Evolutionary conservation across 2,888 invertebrate genomes (phyloP), one percentile per base, ranked within the genome.

Genomic region (Volucella inanis): DNA sequence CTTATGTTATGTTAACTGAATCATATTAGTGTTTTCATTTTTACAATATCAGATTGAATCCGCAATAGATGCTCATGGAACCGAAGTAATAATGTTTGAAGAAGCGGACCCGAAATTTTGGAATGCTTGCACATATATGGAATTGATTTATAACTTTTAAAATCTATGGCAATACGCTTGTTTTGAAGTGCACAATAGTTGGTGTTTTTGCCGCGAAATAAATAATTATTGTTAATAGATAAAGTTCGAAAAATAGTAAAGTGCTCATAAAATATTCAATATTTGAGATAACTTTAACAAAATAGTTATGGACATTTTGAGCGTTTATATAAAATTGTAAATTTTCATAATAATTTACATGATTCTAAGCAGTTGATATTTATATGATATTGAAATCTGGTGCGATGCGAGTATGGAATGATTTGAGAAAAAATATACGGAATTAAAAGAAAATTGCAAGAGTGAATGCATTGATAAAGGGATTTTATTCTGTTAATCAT

Each of bases 331-430:
- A 55, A 70, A 77, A 77, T 77, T 77, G 77, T 77, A 77, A 77
- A 77, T 77, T 61, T 77, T 77, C 57, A 49, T 54, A 54, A 61
- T 61, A 70, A 76, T 76, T 76, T 52, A 49, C 45, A 76, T 76
- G 76, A 68, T 77, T 70, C 47, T 76, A 61, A 62, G 59, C 52
- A 31, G 38, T 52, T 61, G 65, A 67, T 43, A 12, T 49, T 49
- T 57, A 64, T 52, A 43, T 64, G 54, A 62, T 61, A 45, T 74
- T 74, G 47, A 12, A 47, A 64, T 54, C 45, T 67, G 31, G 72
- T 78, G 67, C 72, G 67, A 72, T 83, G 82, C 62, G 78, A 83
- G 68, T 54, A 77, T 82, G 82, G 71, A 47, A 61, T 72, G 78
- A 72, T 64, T 61, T 78, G 72, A 78, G 71, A 72, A 52, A 70